These are phyloP conservation scores for Lymantria dispar DNA, from an alignment of 2,888 invertebrate genomes.

Conservation along the genomic window DNA sequence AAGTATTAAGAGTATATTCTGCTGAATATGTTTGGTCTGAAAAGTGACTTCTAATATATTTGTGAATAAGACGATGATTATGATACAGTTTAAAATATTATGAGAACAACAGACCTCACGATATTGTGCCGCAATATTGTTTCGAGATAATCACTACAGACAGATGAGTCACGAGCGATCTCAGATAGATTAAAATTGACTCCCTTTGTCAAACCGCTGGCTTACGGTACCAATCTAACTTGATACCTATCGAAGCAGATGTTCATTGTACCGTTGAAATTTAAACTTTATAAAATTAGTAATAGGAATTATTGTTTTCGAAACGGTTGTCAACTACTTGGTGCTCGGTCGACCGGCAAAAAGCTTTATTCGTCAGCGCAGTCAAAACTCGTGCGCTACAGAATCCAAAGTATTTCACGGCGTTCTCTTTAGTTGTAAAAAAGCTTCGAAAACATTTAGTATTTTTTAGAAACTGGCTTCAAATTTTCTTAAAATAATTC, in stretches of 20 bases:
- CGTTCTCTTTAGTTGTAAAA: slow-evolving; percentile 32
- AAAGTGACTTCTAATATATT: too few relatives aligned
- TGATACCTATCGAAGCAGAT: slow-evolving; percentile 29
- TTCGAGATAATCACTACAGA: slow-evolving; percentile 63
- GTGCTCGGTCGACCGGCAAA: slow-evolving; percentile 25
- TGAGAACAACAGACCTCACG: slow-evolving; percentile 33
- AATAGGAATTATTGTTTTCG: slow-evolving; percentile 12
- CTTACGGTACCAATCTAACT: slow-evolving; percentile 30
- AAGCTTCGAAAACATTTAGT: slow-evolving; percentile 25
- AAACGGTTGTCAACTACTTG: slow-evolving; percentile 9
- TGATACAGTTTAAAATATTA: slow-evolving; percentile 12
- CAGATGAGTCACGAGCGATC: slow-evolving; percentile 73
- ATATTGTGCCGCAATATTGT: slow-evolving; percentile 41
- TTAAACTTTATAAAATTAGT: slow-evolving; percentile 7
- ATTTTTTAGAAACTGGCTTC: slow-evolving; percentile 21
- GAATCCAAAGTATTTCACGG: slow-evolving; percentile 36
- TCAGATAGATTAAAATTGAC: slow-evolving; percentile 64
- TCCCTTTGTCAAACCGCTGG: slow-evolving; percentile 68
- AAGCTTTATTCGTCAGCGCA: slow-evolving; percentile 29
- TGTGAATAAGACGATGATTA: too few relatives aligned
- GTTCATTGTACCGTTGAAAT: slow-evolving; percentile 6
- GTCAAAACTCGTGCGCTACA: slow-evolving; percentile 37
- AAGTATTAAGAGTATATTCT: too few relatives aligned
- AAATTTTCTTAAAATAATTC: slow-evolving; percentile 14
- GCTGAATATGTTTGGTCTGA: too few relatives aligned